phyloP scores from a whole-genome alignment of 2,113 vertebrate genomes.

The Corythornis madagascariensis region DNA sequence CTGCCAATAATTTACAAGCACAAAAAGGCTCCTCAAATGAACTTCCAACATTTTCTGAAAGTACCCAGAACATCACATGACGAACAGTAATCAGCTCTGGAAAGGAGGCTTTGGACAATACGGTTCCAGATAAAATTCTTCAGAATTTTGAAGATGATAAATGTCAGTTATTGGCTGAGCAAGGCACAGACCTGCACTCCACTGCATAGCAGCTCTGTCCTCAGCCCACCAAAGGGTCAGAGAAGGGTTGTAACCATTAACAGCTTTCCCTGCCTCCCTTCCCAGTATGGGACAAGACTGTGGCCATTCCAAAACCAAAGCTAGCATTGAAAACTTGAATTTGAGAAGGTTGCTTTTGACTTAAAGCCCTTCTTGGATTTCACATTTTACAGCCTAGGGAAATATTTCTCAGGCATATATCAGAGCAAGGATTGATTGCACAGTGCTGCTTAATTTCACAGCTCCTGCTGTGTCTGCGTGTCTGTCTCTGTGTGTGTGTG shows the following conservation, averaged over 20 bases:
- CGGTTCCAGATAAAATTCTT: neutral
- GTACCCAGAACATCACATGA: neutral
- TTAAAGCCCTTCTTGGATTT: neutral
- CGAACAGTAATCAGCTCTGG: neutral
- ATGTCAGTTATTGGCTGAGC: neutral
- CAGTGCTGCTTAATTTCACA: neutral
- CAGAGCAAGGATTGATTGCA: neutral
- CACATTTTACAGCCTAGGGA: neutral
- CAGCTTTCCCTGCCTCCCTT: neutral
- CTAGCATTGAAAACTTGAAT: neutral
- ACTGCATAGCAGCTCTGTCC: neutral
- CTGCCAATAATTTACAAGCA: neutral
- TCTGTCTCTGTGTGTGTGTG: neutral
- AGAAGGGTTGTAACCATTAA: neutral
- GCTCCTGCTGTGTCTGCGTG: neutral
- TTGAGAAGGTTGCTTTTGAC: neutral
- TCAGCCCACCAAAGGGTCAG: neutral
- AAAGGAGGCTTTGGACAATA: neutral
- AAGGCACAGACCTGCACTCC: neutral
- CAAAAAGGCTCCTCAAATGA: neutral
- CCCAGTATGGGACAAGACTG: neutral
- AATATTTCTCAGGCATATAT: neutral
- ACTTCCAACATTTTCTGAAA: neutral
- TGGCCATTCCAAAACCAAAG: neutral
- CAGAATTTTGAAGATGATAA: neutral